Conservation (phyloP, 2,888 invertebrate genomes). For the Abrostola tripartita region DNA sequence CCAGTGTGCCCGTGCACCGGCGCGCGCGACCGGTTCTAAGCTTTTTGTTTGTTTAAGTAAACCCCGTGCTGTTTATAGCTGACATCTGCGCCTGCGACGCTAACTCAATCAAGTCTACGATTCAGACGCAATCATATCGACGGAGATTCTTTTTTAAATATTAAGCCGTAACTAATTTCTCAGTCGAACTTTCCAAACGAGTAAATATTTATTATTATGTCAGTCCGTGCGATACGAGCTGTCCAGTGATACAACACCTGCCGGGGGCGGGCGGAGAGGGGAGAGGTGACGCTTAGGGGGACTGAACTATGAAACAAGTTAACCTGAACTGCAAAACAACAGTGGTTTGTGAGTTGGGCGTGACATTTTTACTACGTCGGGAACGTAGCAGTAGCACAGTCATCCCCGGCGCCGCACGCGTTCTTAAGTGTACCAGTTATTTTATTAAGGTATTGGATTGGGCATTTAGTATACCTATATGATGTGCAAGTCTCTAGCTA, state of each 20-base stretch:
- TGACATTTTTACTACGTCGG: not conserved
- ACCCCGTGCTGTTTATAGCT: not conserved
- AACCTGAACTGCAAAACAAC: not conserved
- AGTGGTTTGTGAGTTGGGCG: not conserved
- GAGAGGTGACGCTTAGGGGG: no score
- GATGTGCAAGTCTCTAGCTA: not conserved
- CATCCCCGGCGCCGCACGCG: no score
- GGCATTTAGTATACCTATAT: not conserved
- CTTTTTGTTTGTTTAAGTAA: slow-evolving; percentile 31
- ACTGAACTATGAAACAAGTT: no score
- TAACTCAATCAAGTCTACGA: not conserved
- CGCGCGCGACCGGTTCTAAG: slow-evolving; percentile 22
- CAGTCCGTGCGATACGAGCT: not conserved
- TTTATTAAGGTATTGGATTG: not conserved
- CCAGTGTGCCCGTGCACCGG: not conserved
- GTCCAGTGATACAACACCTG: not conserved
- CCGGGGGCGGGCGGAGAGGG: no score
- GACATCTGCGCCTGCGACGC: slow-evolving; percentile 2
- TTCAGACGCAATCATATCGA: not conserved
- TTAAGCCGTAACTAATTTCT: not conserved
- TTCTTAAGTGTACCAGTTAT: slow-evolving; percentile 4
- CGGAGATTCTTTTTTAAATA: not conserved
- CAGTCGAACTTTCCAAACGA: not conserved
- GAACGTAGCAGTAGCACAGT: no score
- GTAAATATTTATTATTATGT: not conserved